These are phyloP conservation scores for Pristis pectinata DNA, from an alignment of 2,797 vertebrate genomes.

Conservation along the genomic window DNA sequence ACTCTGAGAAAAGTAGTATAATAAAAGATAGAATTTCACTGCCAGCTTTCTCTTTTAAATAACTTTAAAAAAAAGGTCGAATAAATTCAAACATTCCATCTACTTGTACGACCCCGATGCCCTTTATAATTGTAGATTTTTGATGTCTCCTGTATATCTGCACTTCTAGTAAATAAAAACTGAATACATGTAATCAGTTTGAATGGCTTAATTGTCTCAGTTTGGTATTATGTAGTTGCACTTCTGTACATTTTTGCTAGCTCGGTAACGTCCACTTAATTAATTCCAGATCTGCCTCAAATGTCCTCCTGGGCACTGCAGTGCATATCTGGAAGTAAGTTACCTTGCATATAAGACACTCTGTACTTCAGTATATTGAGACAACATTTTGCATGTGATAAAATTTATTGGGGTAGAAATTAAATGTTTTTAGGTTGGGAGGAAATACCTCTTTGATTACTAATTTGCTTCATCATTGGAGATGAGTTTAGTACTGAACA, in stretches of 20 bases:
- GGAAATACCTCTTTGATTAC: neutral
- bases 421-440: neutral
- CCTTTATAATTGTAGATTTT: neutral
- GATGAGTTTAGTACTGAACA: neutral
- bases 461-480: neutral
- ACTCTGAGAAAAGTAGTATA: neutral
- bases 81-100: neutral
- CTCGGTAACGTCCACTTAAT: neutral
- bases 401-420: neutral
- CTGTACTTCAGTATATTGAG: neutral
- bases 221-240: neutral
- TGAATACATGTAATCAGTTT: neutral
- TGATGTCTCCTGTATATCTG: neutral
- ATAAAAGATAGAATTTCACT: neutral
- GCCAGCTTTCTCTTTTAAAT: neutral
- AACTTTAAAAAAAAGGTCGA: neutral
- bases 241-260: neutral
- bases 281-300: neutral
- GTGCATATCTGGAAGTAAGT: neutral
- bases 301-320: neutral
- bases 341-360: neutral
- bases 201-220: too few species aligned
- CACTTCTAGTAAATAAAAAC: neutral
- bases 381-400: neutral
- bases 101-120: neutral